These are phyloP conservation scores for Abscondita cerata DNA, from an alignment of 2,888 invertebrate species.

Conservation along the genomic window DNA sequence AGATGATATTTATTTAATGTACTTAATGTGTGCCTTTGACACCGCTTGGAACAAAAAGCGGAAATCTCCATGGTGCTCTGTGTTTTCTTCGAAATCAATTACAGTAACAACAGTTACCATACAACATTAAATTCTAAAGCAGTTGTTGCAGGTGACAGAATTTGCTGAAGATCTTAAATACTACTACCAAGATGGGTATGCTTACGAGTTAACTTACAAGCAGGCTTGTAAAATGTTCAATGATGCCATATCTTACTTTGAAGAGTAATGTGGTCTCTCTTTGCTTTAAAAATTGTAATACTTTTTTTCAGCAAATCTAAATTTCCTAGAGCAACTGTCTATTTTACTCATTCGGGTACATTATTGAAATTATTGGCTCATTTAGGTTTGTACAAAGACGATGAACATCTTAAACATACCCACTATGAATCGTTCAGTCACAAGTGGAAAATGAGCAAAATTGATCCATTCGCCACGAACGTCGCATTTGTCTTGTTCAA, in stretches of 20 bases:
- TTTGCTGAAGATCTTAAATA: conserved; percentile 79
- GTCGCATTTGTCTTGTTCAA: conserved; percentile 76
- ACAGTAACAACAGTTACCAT: conserved; percentile 53
- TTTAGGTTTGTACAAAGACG: conserved; percentile 75
- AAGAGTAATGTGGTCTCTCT: conserved; percentile 20
- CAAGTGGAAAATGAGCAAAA: conserved; percentile 45
- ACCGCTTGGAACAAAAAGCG: conserved; percentile 74
- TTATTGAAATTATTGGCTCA: conserved; percentile 77
- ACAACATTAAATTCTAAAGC: background rate
- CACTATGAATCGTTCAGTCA: conserved; percentile 42
- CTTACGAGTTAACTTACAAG: conserved; percentile 72
- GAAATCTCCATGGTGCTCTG: conserved; percentile 81
- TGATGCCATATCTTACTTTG: conserved; percentile 66
- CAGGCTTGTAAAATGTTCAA: conserved; percentile 79
- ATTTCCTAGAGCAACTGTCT: conserved; percentile 61
- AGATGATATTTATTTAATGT: conserved; percentile 71
- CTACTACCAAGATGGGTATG: conserved; percentile 86
- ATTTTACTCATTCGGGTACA: conserved; percentile 86
- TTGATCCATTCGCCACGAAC: conserved; percentile 81
- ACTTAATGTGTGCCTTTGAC: conserved; percentile 80
- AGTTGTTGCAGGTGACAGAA: conserved; percentile 67
- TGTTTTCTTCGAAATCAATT: conserved; percentile 69
- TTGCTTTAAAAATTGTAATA: conserved; percentile 39
- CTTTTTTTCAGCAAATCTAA: conserved; percentile 60
- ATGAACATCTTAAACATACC: conserved; percentile 59